A percentile compares a stretch with the other conserved stretches of the same genome.
phyloP scores from a whole-genome alignment of 2,888 invertebrate species.

The Plagodis dolabraria region DNA sequence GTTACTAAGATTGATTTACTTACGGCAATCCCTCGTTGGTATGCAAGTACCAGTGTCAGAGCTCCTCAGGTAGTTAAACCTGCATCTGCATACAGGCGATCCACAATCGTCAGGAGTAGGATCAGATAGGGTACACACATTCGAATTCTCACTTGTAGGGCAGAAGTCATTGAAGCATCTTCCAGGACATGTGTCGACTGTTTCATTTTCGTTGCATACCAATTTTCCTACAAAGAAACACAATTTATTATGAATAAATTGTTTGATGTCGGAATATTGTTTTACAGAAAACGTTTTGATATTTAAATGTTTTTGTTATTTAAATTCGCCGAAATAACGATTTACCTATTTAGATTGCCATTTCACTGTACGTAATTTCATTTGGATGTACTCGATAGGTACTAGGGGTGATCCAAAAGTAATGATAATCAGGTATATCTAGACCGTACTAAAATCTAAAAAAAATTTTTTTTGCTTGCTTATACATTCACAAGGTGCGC shows the following conservation, averaged over 20 bases:
- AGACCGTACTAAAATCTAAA: too few relatives aligned
- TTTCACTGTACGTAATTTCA: too few relatives aligned
- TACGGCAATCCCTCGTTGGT: conserved; percentile 46
- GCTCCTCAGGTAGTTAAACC: conserved; percentile 35
- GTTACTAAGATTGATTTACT: conserved; percentile 36
- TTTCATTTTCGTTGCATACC: conserved; percentile 25
- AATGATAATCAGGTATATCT: too few relatives aligned
- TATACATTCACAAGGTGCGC: too few relatives aligned
- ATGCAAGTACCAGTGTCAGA: conserved; percentile 51
- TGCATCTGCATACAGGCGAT: conserved; percentile 48
- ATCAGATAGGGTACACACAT: conserved; percentile 28
- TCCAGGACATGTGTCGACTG: conserved; percentile 16
- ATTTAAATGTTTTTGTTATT: too few relatives aligned
- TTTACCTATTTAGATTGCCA: too few relatives aligned
- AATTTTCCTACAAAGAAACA: conserved; percentile 31
- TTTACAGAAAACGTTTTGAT: too few relatives aligned
- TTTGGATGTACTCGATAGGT: too few relatives aligned
- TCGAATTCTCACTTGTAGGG: conserved; percentile 20
- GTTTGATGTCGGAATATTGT: too few relatives aligned
- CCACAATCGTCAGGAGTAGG: conserved; percentile 13
- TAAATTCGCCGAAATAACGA: not conserved
- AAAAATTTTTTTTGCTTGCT: too few relatives aligned
- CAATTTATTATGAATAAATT: too few relatives aligned
- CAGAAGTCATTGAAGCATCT: conserved; percentile 24
- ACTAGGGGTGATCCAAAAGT: too few relatives aligned